phyloP scores from a whole-genome alignment of 2,888 invertebrate species.

The Endomychus coccineus region DNA sequence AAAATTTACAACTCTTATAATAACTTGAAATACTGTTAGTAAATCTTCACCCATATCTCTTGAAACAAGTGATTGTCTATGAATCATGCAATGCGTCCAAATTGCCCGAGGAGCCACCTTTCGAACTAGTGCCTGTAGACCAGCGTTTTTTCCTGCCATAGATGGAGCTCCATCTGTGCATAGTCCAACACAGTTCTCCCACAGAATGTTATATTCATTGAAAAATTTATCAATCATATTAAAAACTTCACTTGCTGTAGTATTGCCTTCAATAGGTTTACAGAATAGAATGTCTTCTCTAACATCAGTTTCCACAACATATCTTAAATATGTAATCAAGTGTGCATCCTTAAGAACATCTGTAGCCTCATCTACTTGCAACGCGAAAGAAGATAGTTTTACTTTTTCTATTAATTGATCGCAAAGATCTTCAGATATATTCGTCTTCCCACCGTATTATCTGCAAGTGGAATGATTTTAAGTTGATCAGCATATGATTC shows the following conservation, averaged over 20 bases:
- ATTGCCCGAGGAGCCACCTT: constrained; percentile 8
- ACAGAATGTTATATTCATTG: constrained; percentile 19
- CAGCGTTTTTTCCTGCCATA: constrained; percentile 7
- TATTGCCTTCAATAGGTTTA: constrained; percentile 4
- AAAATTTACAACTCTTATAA: constrained; percentile 9
- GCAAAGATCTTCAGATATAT: constrained; percentile 15
- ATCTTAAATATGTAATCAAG: constrained; percentile 2
- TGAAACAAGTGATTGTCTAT: constrained; percentile 11
- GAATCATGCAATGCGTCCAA: constrained; percentile 11
- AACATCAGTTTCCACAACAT: constrained; percentile 5
- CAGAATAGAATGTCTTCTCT: constrained; percentile 4
- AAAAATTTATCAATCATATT: constrained; percentile 17
- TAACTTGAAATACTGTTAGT: constrained; percentile 7
- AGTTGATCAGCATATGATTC: constrained; percentile 15
- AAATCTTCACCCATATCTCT: constrained; percentile 6
- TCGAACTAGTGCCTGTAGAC: constrained; percentile 9
- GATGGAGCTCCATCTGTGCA: constrained; percentile 17
- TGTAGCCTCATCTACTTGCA: constrained; percentile 4
- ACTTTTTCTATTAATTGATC: constrained; percentile 11
- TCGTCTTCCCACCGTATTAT: constrained; percentile 13
- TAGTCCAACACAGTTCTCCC: constrained; percentile 25
- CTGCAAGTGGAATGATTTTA: constrained; percentile 15
- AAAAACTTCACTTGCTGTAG: constrained; percentile 12
- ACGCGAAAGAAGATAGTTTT: no score
- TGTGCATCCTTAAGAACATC: constrained; percentile 3